Evolutionary conservation across 2,797 vertebrate genomes (phyloP).

Genomic region (Falco columbarius): DNA sequence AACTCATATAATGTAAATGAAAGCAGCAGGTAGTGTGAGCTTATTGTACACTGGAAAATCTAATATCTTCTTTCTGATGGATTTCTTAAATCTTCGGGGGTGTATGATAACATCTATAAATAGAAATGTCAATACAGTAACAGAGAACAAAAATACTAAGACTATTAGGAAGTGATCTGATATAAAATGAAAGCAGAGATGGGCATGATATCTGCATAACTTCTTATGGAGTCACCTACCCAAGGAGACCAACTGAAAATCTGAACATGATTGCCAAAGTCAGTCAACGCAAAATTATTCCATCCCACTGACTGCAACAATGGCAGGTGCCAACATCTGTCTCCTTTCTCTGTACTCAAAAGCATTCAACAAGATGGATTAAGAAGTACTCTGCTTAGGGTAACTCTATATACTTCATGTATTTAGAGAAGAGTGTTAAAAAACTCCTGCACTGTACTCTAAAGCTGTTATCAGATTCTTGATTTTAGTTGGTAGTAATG

Average conservation of each 20-base stretch:
- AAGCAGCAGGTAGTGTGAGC: neutral
- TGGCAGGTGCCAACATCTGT: neutral
- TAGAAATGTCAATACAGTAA: neutral
- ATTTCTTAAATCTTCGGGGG: neutral
- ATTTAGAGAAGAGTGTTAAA: neutral
- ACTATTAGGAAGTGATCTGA: neutral
- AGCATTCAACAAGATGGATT: neutral
- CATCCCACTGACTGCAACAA: neutral
- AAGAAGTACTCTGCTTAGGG: neutral
- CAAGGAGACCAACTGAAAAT: neutral
- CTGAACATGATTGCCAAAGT: neutral
- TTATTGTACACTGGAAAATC: neutral
- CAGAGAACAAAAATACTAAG: neutral
- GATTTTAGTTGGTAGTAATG: neutral
- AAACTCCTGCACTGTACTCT: neutral
- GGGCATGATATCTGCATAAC: neutral
- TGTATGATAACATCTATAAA: neutral
- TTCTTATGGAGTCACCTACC: neutral
- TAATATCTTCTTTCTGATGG: neutral
- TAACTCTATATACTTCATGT: neutral
- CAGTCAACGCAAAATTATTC: neutral
- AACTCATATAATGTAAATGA: neutral
- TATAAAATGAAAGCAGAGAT: neutral
- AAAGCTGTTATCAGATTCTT: neutral
- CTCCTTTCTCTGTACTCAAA: conserved; percentile 12